Evolutionary conservation across 2,888 invertebrate genomes (phyloP).

Genomic region (Salpingus planirostris): DNA sequence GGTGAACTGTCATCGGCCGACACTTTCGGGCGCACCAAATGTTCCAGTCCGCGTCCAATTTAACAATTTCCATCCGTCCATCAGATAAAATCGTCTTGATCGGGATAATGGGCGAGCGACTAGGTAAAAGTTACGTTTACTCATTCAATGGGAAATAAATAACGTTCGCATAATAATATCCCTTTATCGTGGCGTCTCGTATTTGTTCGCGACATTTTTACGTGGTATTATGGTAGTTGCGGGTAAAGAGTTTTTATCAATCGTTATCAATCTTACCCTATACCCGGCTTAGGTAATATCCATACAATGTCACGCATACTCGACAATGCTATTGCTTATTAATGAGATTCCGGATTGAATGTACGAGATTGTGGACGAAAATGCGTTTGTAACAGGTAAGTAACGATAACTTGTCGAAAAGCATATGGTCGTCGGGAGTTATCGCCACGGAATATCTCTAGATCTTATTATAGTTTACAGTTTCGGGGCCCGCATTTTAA

Average conservation of each 20-base stretch:
- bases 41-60: conserved; percentile 10
- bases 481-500: too few species aligned
- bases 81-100: conserved; percentile 8
- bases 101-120: too few species aligned
- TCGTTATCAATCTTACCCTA: conserved; percentile 33
- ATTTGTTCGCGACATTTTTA: conserved; percentile 22
- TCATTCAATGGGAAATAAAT: conserved; percentile 13
- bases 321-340: conserved; percentile 40
- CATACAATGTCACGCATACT: conserved; percentile 41
- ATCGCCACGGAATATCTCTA: conserved; percentile 9
- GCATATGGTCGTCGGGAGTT: conserved; percentile 17
- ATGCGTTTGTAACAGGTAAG: conserved; percentile 26
- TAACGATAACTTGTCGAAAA: conserved; percentile 22
- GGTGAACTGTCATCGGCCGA: conserved; percentile 18
- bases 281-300: conserved; percentile 37
- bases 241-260: conserved; percentile 30
- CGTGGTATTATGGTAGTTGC: conserved; percentile 11
- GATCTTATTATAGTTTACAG: conserved; percentile 9
- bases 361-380: conserved; percentile 24
- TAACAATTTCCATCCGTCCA: conserved; percentile 9
- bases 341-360: conserved; percentile 34
- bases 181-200: conserved; percentile 20
- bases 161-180: conserved; percentile 17
- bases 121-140: conserved; percentile 5
- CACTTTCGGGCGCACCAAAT: conserved; percentile 16